Base-by-base conservation (phyloP, 2,888 invertebrate genomes). In the Scaptomyza tumidula region DNA sequence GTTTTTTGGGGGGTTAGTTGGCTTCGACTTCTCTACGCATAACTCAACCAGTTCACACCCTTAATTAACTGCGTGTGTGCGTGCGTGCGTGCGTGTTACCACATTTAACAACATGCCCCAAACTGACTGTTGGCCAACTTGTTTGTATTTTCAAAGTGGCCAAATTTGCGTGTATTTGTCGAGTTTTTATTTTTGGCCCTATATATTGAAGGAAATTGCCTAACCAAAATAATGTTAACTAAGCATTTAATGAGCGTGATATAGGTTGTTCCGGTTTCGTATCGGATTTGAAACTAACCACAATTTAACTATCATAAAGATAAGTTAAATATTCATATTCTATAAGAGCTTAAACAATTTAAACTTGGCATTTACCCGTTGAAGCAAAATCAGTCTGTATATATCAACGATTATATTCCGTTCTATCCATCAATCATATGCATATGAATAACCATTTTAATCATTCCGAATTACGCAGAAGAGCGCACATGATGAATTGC, bases 21-120 rank as follows among this genome's bases (percentile, higher is more conserved):
- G 55, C 74, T 39, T 14, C 11, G 60, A 57, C 71, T 68, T n/a
- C 65, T 75, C 64, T 69, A 71, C 80, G 86, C 86, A 77, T 88
- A 87, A 88, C 86, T 88, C 86, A 89, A 88, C 83, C 87, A 86
- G 87, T 90, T 89, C 90, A 89, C 90, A 90, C 90, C 90, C 90
- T 89, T 89, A 90, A 90, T 89, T 90, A 89, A 85, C 85, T 71
- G 78, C 37, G 58, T 72, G 72, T 35, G 59, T 79, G 83, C 72
- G 71, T 86, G 88, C 85, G 59, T 79, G 83, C 73, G 71, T 86
- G 88, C 86, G 81, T 88, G 88, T 76, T 76, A 65, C 72, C 75
- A 71, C 77, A 71, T 71, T 71, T 45, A 68, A 57, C 57, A 71
- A 67, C 59, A 59, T 67, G 67, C 59, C 45, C 71, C 44, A 53